Evolutionary conservation across 2,797 vertebrate species (phyloP).

Genomic region (Denticeps clupeoides): DNA sequence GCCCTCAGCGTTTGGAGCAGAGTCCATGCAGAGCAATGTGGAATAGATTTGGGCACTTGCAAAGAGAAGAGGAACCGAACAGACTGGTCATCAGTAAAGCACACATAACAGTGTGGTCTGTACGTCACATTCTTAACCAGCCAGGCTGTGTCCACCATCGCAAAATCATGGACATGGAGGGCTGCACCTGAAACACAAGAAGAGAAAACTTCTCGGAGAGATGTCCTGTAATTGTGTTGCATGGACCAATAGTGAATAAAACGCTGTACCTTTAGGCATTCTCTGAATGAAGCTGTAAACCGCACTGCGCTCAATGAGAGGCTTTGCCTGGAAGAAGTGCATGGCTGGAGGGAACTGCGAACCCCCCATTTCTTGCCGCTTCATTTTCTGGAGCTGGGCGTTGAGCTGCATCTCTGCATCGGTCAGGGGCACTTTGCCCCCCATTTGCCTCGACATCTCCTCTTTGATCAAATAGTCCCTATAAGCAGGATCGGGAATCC

Average conservation of each 20-base stretch:
- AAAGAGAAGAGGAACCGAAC: slow-evolving; percentile 66
- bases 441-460: slow-evolving; percentile 53
- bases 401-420: slow-evolving; percentile 54
- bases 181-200: slow-evolving; percentile 57
- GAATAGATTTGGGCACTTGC: slow-evolving; percentile 29
- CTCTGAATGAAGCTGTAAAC: slow-evolving; percentile 54
- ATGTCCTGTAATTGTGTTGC: too few species aligned
- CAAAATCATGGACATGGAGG: slow-evolving; percentile 72
- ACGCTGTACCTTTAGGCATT: slow-evolving; percentile 56
- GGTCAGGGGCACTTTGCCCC: slow-evolving; percentile 55
- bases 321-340: slow-evolving; percentile 81
- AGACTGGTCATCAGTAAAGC: slow-evolving; percentile 41
- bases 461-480: slow-evolving; percentile 45
- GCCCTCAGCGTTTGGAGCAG: slow-evolving; percentile 62
- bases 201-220: not conserved
- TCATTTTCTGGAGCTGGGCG: slow-evolving; percentile 52
- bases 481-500: slow-evolving; percentile 46
- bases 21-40: slow-evolving; percentile 60
- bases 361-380: slow-evolving; percentile 49
- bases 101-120: slow-evolving; percentile 71
- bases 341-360: slow-evolving; percentile 69
- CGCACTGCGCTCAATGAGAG: slow-evolving; percentile 46
- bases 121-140: slow-evolving; percentile 77
- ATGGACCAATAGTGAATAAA: not conserved
- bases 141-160: slow-evolving; percentile 66